These are phyloP conservation scores for Drosophila birchii DNA, from an alignment of 2,888 invertebrate genomes.

Conservation along the genomic window DNA sequence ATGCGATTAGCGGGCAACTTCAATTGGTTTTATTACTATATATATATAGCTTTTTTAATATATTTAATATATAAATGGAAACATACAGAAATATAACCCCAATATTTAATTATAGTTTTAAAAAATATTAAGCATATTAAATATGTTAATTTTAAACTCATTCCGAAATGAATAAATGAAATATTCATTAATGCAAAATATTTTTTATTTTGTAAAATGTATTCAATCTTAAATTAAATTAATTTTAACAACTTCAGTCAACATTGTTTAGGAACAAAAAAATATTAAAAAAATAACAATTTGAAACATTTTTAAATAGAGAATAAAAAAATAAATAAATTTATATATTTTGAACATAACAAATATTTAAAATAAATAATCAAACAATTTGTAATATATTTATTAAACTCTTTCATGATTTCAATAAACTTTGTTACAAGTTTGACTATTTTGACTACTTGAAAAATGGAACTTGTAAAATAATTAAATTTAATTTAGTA, in stretches of 20 bases:
- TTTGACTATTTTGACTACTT: background rate
- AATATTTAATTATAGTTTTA: background rate
- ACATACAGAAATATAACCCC: no score
- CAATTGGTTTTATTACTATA: background rate
- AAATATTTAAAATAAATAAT: no score
- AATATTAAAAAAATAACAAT: background rate
- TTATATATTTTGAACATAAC: no score
- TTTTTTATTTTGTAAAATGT: background rate
- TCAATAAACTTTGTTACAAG: background rate
- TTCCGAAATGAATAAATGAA: background rate
- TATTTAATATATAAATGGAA: background rate
- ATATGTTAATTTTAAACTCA: background rate
- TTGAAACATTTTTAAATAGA: no score
- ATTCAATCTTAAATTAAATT: no score
- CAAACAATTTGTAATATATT: no score
- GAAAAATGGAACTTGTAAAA: background rate
- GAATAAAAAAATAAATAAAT: no score
- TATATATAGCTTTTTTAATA: background rate
- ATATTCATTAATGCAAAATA: no score
- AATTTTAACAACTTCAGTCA: background rate
- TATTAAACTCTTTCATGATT: no score
- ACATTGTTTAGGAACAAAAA: background rate
- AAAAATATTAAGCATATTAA: background rate
- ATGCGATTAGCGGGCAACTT: conserved; percentile 16
- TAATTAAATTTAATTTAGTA: background rate